Evolutionary conservation across 2,797 vertebrate species (phyloP), one percentile per base, ranked within the genome.

Genomic region (Okamejei kenojei): DNA sequence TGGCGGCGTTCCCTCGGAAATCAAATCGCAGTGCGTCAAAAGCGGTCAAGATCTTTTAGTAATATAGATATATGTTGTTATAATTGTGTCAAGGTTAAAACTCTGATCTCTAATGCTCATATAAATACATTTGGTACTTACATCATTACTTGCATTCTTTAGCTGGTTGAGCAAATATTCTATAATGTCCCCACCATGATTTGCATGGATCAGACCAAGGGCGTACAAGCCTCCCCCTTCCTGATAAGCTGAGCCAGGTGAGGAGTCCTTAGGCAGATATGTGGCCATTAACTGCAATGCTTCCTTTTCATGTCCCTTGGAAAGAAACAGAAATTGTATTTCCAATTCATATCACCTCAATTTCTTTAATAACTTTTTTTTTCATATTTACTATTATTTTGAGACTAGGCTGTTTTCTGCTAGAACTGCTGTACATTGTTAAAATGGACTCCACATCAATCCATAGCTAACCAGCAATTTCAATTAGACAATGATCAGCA

Each of bases 261-360:
- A 99, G 0, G 98, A 99, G 95, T 99, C 99, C 96, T 99, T 99
- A 93, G 99, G 99, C 93, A 99, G 95, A 94, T 99, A 99, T 0
- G 99, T 99, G 54, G 99, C 99, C 99, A 99, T 99, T 73, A 99
- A 96, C 94, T 99, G 99, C 68, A 99, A 97, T 0, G 99, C 99
- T 95, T 99, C 99, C 94, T 99, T 99, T 95, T 99, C 99, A 15
- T 99, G 99, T 81, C 99, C 99, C 99, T 99, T 94, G 80, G 93
- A 77, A 93, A 88, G 63, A 17, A 93, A 84, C 61, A 78, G 17
- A 92, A 32, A 29, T 76, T 76, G 17, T 19, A 73, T 23, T 73
- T 76, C 0, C 10, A 29, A 29, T 29, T 29, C 23, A 29, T 76
- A 76, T 77, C 0, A 10, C 13, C n/a, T n/a, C 13, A 71, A n/a